Evolutionary conservation across 2,797 vertebrate genomes (phyloP).

Genomic region (Phyllotis vaccarum): DNA sequence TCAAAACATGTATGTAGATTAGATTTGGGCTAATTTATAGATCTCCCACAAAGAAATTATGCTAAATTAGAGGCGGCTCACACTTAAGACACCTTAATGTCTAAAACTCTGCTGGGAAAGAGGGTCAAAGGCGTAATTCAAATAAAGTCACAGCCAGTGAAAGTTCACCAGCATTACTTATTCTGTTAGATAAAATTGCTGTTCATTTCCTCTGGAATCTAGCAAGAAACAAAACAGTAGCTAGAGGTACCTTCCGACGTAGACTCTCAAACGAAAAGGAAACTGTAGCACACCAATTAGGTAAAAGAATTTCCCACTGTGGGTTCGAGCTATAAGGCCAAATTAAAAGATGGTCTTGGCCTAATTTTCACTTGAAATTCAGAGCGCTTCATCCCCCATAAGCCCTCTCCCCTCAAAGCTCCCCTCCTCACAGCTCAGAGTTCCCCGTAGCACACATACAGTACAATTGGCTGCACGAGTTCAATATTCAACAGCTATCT

Average conservation of each 20-base stretch:
- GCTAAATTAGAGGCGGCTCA: slow-evolving; percentile 23
- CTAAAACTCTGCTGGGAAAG: slow-evolving; percentile 27
- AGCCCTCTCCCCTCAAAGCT: slow-evolving; percentile 49
- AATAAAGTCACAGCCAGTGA: not conserved
- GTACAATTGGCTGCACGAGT: slow-evolving; percentile 69
- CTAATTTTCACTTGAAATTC: not conserved
- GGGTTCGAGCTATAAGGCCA: slow-evolving; percentile 10
- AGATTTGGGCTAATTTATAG: not conserved
- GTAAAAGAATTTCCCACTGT: not conserved
- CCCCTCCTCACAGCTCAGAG: not conserved
- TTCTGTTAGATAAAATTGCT: slow-evolving; percentile 37
- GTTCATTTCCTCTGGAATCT: slow-evolving; percentile 26
- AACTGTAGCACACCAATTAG: slow-evolving; percentile 12
- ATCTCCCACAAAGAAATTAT: slow-evolving; percentile 29
- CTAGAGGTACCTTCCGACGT: not conserved
- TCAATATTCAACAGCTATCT: slow-evolving; percentile 78
- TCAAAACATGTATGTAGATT: slow-evolving; percentile 24
- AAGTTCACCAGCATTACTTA: slow-evolving; percentile 36
- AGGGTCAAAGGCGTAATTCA: slow-evolving; percentile 33
- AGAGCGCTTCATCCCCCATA: not conserved
- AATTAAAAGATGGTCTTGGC: not conserved
- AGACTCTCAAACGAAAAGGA: slow-evolving; percentile 37
- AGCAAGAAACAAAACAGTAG: slow-evolving; percentile 50
- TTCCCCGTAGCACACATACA: slow-evolving; percentile 28
- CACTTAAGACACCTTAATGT: slow-evolving; percentile 14